Base-by-base conservation (phyloP, 2,797 vertebrate species). In the Protosalanx chinensis region DNA sequence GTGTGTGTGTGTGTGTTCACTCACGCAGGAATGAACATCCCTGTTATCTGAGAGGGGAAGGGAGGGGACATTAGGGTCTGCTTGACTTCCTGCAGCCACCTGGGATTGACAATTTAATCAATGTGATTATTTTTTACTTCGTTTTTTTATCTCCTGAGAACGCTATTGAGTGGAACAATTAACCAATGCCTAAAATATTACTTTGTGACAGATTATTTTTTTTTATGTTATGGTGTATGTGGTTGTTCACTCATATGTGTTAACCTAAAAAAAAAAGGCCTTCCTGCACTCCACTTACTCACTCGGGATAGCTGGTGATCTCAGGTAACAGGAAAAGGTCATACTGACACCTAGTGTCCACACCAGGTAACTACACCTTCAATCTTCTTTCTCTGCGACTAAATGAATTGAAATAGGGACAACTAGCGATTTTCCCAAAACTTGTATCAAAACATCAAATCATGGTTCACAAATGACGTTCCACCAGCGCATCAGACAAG, bases 21-120 rank as follows among this genome's bases (percentile, higher is more conserved):
- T 32, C 41, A 13, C 29, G 49, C 13, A 41, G 41, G 61, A 41
- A 62, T 68, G 37, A 37, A 62, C 72, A 73, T 68, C 71, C 30
- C 8, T 32, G 41, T 56, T 64, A 68, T 73, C 66, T 32, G 20
- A 37, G 61, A 29, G 18, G 23, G 60, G 59, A 37, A 29, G 51
- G 20, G 46, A 66, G 15, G 41, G 5, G 41, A 32, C 32, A 57
- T 69, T 57, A 63, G 67, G 35, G 41, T 23, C 4, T 29, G 8
- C 27, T 35, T 64, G 61, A 65, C 27, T 64, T 13, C 5, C 35
- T 46, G 64, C 16, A 60, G 27, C 8, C n/a, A 59, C 41, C 29
- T 20, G 23, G 46, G 59, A 23, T 27, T 57, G n/a, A 6, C 64
- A 29, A 64, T 64, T 56, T 29, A 70, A n/a, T 58, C 30, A 15